These are phyloP conservation scores for Ecliptopera silaceata DNA, from an alignment of 2,888 invertebrate species.

Conservation along the genomic window DNA sequence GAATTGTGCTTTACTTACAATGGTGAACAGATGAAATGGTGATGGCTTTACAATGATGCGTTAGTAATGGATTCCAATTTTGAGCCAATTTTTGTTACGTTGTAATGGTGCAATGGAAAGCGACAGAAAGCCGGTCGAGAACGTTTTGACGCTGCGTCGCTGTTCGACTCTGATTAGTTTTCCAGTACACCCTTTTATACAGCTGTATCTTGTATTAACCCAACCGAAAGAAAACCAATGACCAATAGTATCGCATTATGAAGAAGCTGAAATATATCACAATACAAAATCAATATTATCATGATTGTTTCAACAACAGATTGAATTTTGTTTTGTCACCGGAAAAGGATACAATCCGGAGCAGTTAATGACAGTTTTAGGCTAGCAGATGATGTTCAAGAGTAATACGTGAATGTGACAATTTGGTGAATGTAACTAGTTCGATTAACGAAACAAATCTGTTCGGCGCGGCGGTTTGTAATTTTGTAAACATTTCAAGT, in stretches of 20 bases:
- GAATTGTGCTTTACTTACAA: conserved; percentile 79
- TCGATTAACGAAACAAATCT: background rate
- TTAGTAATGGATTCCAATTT: conserved; percentile 82
- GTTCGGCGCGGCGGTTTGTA: background rate
- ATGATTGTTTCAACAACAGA: conserved; percentile 45
- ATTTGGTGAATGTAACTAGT: conserved; percentile 15
- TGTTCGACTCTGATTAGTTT: conserved; percentile 73
- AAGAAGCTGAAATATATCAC: conserved; percentile 82
- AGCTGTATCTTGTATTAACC: conserved; percentile 84
- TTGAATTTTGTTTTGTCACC: conserved; percentile 52
- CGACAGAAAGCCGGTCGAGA: conserved; percentile 78
- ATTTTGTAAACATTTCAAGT: conserved; percentile 2
- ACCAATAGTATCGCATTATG: conserved; percentile 79
- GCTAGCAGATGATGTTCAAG: conserved; percentile 16
- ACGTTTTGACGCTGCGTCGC: conserved; percentile 64
- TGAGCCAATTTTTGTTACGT: conserved; percentile 80
- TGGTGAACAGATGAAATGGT: conserved; percentile 74
- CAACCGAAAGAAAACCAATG: conserved; percentile 83
- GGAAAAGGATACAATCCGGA: conserved; percentile 34
- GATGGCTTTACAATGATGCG: conserved; percentile 80
- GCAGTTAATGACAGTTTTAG: conserved; percentile 12
- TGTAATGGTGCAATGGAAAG: conserved; percentile 80
- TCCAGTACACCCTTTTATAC: conserved; percentile 80
- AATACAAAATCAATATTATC: conserved; percentile 69
- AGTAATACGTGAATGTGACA: conserved; percentile 11